These are phyloP conservation scores for Macroglossus sobrinus DNA, from an alignment of 2,113 vertebrate species.

Conservation along the genomic window DNA sequence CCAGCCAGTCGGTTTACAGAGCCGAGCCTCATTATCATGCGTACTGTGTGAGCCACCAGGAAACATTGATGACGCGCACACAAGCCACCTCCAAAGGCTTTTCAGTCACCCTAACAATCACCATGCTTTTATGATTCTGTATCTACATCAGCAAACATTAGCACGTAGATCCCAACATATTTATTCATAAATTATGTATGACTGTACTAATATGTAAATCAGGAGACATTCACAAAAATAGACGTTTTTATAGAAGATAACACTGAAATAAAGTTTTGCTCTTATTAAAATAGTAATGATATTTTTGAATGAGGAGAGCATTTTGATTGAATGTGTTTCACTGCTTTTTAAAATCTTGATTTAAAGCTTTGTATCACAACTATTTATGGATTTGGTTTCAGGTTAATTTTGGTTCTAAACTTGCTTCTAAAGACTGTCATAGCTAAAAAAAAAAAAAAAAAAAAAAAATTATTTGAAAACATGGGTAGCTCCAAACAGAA, in stretches of 20 bases:
- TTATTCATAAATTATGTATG: background rate
- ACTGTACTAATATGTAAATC: background rate
- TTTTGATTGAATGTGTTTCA: background rate
- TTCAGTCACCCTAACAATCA: background rate
- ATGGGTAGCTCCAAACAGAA: background rate
- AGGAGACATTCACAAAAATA: background rate
- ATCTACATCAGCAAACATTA: background rate
- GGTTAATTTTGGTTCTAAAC: background rate
- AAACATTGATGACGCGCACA: background rate
- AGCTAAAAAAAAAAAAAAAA: background rate
- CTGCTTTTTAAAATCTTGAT: background rate
- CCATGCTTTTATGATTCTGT: background rate
- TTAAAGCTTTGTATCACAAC: background rate
- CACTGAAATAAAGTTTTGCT: background rate
- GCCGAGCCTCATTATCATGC: background rate
- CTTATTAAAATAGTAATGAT: background rate
- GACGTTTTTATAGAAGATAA: background rate
- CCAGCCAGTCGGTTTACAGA: rapidly evolving
- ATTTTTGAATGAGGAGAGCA: background rate
- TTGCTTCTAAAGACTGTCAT: background rate
- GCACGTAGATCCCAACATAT: background rate
- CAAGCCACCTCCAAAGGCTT: background rate
- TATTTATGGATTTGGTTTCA: background rate
- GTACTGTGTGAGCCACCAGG: background rate
- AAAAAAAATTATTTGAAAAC: background rate